Base-by-base conservation (phyloP, 1,140 invertebrate genomes). In the Orius insidiosus region DNA sequence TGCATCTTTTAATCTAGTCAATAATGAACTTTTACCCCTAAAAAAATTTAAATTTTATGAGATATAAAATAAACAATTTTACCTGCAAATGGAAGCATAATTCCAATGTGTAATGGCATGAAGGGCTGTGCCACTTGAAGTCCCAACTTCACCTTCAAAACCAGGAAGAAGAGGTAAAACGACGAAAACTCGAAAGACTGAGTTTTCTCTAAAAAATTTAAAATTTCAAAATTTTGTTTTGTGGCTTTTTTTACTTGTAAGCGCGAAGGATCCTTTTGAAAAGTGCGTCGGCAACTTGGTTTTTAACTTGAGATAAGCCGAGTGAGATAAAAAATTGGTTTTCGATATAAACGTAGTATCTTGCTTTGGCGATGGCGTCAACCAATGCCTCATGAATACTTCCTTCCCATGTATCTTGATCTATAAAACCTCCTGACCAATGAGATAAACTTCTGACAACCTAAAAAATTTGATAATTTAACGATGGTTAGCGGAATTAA, bases 321-420 rank as follows among this genome's bases (percentile, higher is more conserved):
- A 84, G 64, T 0, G 84, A 84, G 51, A 98, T 95, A 59, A 95
- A 98, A 69, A 98, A 98, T 67, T 98, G 94, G 68, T 98, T 98
- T 68, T 97, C 92, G 48, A 97, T 95, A 58, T 96, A 96, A 52
- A 96, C 74, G 59, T 86, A 96, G 63, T 94, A 85, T 60, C 93
- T 80, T 0, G 93, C 81, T 56, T 81, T 78, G 10, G 78, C 80
- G 47, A 98, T 98, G 1, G 81, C 77, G 51, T 93, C 75, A 18
- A 95, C 76, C 62, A 97, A 98, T 1, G 93, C 92, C 55, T 89
- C 78, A 51, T 95, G 87, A 49, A 97, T 96, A 51, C 86, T 92
- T 54, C 82, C 77, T 61, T 97, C 92, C 7, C 78, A 72, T 2
- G 75, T 75, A 54, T 86, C 78, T 0, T 83, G 69, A 58, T 85